A percentile compares a stretch with the other conserved stretches of the same genome.
Conservation (phyloP, 2,888 invertebrate genomes). For the Phyllotreta striolata region DNA sequence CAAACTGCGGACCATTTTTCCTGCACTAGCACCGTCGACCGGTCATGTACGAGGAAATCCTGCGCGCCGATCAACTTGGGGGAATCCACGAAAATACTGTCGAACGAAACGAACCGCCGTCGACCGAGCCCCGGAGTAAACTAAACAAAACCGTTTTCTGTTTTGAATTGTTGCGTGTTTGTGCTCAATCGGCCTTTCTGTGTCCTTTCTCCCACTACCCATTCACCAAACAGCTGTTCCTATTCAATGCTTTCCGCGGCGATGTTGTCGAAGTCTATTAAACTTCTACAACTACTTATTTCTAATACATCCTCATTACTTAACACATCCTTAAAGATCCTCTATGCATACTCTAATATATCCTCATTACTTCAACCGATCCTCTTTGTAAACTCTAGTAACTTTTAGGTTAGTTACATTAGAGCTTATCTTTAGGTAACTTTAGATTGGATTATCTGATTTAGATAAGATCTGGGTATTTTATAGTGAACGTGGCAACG, state of each 20-base stretch:
- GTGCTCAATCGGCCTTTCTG: constrained; percentile 58
- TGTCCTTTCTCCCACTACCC: constrained; percentile 57
- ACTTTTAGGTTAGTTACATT: no score
- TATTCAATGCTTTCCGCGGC: constrained; percentile 33
- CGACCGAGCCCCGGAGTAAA: constrained; percentile 25
- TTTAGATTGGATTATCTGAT: no score
- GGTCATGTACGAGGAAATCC: neutral
- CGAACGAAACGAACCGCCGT: neutral
- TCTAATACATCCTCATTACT: no score
- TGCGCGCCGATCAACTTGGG: no score
- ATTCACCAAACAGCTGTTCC: constrained; percentile 57
- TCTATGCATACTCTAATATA: no score
- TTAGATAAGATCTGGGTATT: neutral
- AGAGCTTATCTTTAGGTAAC: no score
- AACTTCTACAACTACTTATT: no score
- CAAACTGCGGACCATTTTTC: constrained; percentile 83
- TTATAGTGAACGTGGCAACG: constrained; percentile 18
- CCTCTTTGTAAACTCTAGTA: no score
- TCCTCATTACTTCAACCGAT: no score
- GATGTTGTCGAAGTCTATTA: constrained; percentile 1
- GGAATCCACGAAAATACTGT: constrained; percentile 1
- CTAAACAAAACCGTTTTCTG: constrained; percentile 46
- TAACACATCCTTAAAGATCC: no score
- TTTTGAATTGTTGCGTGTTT: constrained; percentile 40
- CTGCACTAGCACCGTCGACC: constrained; percentile 29